Base-by-base conservation (phyloP, 2,797 vertebrate genomes). In the Calcarius lapponicus region DNA sequence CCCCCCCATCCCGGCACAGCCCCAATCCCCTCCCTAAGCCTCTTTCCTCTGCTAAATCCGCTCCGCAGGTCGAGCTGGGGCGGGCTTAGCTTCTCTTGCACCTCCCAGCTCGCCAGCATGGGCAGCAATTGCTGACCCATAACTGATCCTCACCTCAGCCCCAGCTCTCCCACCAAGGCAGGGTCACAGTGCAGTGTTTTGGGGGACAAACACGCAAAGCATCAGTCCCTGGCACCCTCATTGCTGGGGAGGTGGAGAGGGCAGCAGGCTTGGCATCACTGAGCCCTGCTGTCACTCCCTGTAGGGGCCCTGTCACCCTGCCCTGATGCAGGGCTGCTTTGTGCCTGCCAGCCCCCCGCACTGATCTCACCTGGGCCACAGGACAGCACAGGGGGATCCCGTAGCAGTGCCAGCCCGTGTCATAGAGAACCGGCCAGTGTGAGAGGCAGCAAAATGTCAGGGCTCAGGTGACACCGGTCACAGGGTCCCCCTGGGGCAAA, bases 11-110 rank as follows among this genome's bases (percentile, higher is more conserved):
- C 31, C 22, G 0, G 38, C 7, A 4, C 93, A 96, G 88, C 93
- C 93, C 83, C 83, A 96, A 94, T 96, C 95, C 91, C 64, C 58
- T 92, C 84, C 74, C 67, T 96, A 96, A 96, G 95, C 95, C 78
- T 90, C 96, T 95, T 96, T 96, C 25, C 80, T 88, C 58, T 0
- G 3, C 73, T 93, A 94, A 96, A 96, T 96, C 96, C 56, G 8
- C 40, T 92, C 22, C 0, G 2, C 89, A 80, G 85, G 95, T 92
- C 25, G 32, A 86, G 70, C 66, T 7, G 29, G 75, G 79, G 87
- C 2, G 1, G 64, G 72, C 67, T 66, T 79, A 90, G 82, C 57
- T 43, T 4, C 1, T 65, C 64, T 40, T 58, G 36, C 4, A 2
- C 70, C 62, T 90, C 74, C 74, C 16, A 21, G 28, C 53, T 82